phyloP scores from a whole-genome alignment of 35 echinoderm and acorn worm species.

The Holothuria glaberrima region DNA sequence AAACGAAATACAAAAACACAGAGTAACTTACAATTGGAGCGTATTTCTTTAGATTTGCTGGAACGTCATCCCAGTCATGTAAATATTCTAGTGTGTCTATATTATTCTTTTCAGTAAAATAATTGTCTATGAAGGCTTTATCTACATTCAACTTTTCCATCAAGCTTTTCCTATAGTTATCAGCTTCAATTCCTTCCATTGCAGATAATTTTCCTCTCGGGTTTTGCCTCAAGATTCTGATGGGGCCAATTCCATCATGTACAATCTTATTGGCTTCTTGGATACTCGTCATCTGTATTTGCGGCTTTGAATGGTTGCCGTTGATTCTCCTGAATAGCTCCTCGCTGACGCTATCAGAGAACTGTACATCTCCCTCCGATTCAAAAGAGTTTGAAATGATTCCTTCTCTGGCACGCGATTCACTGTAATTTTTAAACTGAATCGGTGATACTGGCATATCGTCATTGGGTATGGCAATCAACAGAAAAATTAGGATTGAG shows the following conservation, averaged over 20 bases:
- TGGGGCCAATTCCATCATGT: not conserved
- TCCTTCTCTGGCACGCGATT: too few species aligned
- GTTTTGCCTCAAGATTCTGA: not conserved
- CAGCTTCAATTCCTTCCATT: not conserved
- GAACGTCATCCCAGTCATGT: constrained; percentile 13
- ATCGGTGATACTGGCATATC: too few species aligned
- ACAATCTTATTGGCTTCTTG: not conserved
- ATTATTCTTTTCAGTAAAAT: not conserved
- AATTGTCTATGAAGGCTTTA: not conserved
- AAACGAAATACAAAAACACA: too few species aligned
- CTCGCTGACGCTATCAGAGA: too few species aligned
- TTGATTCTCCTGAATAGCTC: too few species aligned
- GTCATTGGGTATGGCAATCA: too few species aligned
- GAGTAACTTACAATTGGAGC: constrained; percentile 9
- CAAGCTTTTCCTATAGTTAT: not conserved
- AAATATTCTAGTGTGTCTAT: not conserved
- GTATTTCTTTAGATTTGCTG: not conserved
- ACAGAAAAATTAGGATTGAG: too few species aligned
- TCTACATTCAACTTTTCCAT: constrained; percentile 5
- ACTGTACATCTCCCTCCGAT: too few species aligned
- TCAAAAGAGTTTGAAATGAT: too few species aligned
- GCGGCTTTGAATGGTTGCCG: too few species aligned
- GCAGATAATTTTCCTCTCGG: not conserved
- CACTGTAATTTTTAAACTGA: too few species aligned
- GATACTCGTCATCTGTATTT: not conserved